Base-by-base conservation (phyloP, 2,113 vertebrate genomes). In the Morone chrysops region DNA sequence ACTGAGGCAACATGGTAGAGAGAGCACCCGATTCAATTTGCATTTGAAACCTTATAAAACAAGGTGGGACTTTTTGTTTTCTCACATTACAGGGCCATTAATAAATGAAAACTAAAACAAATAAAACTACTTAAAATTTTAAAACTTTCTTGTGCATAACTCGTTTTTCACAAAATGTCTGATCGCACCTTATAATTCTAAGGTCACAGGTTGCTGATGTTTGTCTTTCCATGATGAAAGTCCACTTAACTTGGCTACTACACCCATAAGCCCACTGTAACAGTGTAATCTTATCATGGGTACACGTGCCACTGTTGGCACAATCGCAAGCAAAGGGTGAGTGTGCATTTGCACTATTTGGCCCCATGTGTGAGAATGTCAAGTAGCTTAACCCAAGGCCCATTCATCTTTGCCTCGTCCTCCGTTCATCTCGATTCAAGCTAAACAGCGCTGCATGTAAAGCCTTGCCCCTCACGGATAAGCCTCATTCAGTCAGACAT, bases 401-500 rank as follows among this genome's bases (percentile, higher is more conserved):
- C 77, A 76, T 82, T 90, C 86, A 71, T 80, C 78, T 72, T 18
- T 5, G 18, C 78, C 71, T 54, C 53, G 31, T 80, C 60, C 71
- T 70, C 72, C 25, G 6, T 71, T 78, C 80, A 71, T 75, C 73
- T 18, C 5, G 38, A 66, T 51, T 86, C 11, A 14, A 53, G 73
- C 71, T 85, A 66, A 86, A 83, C 78, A 41, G 78, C 48, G 2
- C 83, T 25, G 63, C 87, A 73, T 88, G 90, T 82, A 80, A 83
- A 81, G 75, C 85, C 80, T 31, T 82, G 81, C 84, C 89, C 85
- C 91, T 88, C 47, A n/a, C n/a, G 77, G 84, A 90, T 92, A 90
- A 92, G 84, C 89, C 85, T 89, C 89, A 84, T 87, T 91, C 90
- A 80, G 73, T 8, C 50, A 14, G 8, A 86, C 89, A 90, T 78